Percentiles rank a stretch among this genome's conserved stretches.
phyloP scores from a whole-genome alignment of 2,888 invertebrate species.

The Philereme vetulata region DNA sequence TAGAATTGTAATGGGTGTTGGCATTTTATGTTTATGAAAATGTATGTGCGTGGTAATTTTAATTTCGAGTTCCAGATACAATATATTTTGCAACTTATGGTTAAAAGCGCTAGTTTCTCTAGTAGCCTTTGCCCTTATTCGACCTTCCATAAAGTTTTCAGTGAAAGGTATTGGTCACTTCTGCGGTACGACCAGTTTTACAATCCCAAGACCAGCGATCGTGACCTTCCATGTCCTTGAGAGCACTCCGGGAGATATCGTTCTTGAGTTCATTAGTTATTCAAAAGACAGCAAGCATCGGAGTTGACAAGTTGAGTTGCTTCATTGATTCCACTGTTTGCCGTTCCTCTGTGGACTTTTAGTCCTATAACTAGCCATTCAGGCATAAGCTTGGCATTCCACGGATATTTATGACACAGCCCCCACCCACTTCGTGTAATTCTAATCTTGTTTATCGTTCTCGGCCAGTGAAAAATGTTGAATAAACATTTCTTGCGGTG shows the following conservation, averaged over 20 bases:
- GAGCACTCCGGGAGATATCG: slow-evolving; percentile 31
- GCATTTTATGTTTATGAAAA: slow-evolving; percentile 16
- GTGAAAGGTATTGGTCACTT: slow-evolving; percentile 20
- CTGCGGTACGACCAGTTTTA: slow-evolving; percentile 17
- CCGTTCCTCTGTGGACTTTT: slow-evolving; percentile 42
- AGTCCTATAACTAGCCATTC: slow-evolving; percentile 49
- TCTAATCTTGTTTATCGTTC: slow-evolving; percentile 68
- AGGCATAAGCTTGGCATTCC: slow-evolving; percentile 41
- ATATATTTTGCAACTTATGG: slow-evolving; percentile 2
- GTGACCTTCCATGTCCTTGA: slow-evolving; percentile 39
- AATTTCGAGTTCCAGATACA: background rate
- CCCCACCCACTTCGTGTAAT: slow-evolving; percentile 57
- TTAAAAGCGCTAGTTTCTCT: background rate
- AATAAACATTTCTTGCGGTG: slow-evolving; percentile 37
- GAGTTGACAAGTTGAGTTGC: too few species aligned
- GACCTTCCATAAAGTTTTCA: slow-evolving; percentile 11
- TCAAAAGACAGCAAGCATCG: slow-evolving; percentile 37
- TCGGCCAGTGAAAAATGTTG: slow-evolving; percentile 44
- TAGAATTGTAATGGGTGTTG: slow-evolving; percentile 8
- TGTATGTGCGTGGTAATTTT: background rate
- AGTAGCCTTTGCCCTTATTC: slow-evolving; percentile 12
- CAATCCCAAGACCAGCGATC: slow-evolving; percentile 30
- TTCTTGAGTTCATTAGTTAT: slow-evolving; percentile 45
- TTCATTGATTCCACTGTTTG: slow-evolving; percentile 46
- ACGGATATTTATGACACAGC: slow-evolving; percentile 53